phyloP scores from a whole-genome alignment of 2,797 vertebrate species.

The Macrochelys suwanniensis region DNA sequence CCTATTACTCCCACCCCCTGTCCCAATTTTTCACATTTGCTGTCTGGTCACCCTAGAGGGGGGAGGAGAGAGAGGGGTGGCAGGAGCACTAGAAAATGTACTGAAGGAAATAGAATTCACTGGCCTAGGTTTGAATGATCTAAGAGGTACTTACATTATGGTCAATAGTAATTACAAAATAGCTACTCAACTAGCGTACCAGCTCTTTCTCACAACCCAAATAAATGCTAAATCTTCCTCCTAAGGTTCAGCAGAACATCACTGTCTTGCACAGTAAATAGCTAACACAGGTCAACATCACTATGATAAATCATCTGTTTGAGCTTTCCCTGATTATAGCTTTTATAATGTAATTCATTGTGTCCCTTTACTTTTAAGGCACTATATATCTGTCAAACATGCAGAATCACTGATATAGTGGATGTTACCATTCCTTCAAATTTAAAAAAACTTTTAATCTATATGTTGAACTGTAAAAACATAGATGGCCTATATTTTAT shows the following conservation, averaged over 20 bases:
- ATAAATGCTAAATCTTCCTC: background rate
- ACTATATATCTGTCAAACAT: background rate
- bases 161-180: background rate
- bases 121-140: background rate
- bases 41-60: no score
- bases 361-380: background rate
- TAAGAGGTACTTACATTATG: background rate
- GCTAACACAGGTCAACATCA: background rate
- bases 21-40: no score
- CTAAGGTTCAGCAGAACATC: background rate
- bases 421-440: background rate
- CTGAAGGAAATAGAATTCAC: background rate
- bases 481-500: background rate
- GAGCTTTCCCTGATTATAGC: background rate
- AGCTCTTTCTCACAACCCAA: conserved; percentile 8
- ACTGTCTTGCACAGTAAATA: background rate
- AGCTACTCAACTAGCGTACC: background rate
- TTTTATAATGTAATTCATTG: background rate
- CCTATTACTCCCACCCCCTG: no score
- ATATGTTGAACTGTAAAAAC: background rate
- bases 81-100: background rate
- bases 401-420: background rate
- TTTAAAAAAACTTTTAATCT: background rate
- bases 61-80: background rate
- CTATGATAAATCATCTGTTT: background rate